Conservation (phyloP, 1,140 invertebrate genomes). For the Drosophila punjabiensis region DNA sequence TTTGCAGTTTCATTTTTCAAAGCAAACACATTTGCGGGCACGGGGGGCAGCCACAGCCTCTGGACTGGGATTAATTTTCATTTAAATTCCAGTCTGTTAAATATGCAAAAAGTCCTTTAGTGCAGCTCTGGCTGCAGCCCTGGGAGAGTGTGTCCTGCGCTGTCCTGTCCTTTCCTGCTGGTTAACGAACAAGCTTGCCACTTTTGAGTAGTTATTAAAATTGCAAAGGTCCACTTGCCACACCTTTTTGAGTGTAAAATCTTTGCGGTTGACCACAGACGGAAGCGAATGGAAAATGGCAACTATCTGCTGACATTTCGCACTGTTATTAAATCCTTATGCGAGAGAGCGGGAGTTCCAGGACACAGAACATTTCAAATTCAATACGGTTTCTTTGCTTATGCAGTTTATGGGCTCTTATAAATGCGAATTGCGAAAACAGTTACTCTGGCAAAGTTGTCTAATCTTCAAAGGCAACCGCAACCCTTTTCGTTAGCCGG, state of each 20-base stretch:
- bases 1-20: conserved; percentile 42
- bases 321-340: conserved; percentile 24
- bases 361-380: conserved; percentile 23
- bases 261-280: conserved; percentile 50
- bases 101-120: conserved; percentile 62
- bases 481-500: conserved; percentile 61
- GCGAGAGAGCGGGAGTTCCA: neutral
- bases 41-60: conserved; percentile 8
- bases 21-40: conserved; percentile 38
- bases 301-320: conserved; percentile 16
- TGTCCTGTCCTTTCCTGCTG: conserved; percentile 7
- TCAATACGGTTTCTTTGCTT: conserved; percentile 39
- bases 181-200: conserved; percentile 52
- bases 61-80: conserved; percentile 69
- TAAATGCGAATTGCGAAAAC: conserved; percentile 46
- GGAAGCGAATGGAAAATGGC: conserved; percentile 4
- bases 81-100: conserved; percentile 74
- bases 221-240: conserved; percentile 61
- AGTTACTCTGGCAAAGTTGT: conserved; percentile 24
- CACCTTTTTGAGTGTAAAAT: conserved; percentile 61
- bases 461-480: conserved; percentile 67
- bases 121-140: conserved; percentile 1
- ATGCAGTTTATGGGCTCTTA: conserved; percentile 59
- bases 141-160: conserved; percentile 10
- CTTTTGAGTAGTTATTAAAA: conserved; percentile 66